Conservation (phyloP, 64 coral and sea anemone genomes). For the Anthopleura sola region DNA sequence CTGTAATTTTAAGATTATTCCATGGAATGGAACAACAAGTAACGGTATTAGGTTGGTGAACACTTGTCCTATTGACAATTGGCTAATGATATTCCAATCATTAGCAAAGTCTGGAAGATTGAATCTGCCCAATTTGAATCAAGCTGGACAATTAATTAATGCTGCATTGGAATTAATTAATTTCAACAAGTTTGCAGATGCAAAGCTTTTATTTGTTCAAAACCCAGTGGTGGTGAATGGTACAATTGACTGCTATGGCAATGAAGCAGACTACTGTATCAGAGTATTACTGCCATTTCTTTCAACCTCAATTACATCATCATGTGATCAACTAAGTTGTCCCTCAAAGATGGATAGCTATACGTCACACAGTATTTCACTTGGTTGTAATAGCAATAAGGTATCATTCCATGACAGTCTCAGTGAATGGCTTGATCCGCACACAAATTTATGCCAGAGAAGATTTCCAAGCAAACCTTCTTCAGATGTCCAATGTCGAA, state of each 20-base stretch:
- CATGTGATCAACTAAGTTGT: background rate
- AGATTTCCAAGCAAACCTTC: slow-evolving; percentile 21
- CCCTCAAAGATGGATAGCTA: background rate
- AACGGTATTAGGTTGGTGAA: background rate
- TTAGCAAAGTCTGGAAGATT: background rate
- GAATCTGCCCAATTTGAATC: background rate
- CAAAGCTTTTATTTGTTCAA: background rate
- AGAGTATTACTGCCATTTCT: slow-evolving; percentile 4
- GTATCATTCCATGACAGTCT: background rate
- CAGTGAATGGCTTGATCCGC: slow-evolving; percentile 28
- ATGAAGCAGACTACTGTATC: slow-evolving; percentile 29
- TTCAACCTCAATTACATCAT: slow-evolving; percentile 11
- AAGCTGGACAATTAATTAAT: background rate
- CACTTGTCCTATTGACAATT: slow-evolving; percentile 26
- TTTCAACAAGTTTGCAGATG: background rate
- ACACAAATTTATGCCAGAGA: background rate
- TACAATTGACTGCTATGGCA: slow-evolving; percentile 27
- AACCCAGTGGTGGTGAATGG: background rate
- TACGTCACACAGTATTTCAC: background rate
- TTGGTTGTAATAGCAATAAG: background rate
- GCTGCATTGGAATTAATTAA: background rate
- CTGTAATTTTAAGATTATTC: too few relatives aligned
- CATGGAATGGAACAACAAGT: too few relatives aligned
- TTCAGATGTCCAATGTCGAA: background rate
- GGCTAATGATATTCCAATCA: background rate